Conservation (phyloP, 2,888 invertebrate genomes). For the Stenolophus ochropezus region DNA sequence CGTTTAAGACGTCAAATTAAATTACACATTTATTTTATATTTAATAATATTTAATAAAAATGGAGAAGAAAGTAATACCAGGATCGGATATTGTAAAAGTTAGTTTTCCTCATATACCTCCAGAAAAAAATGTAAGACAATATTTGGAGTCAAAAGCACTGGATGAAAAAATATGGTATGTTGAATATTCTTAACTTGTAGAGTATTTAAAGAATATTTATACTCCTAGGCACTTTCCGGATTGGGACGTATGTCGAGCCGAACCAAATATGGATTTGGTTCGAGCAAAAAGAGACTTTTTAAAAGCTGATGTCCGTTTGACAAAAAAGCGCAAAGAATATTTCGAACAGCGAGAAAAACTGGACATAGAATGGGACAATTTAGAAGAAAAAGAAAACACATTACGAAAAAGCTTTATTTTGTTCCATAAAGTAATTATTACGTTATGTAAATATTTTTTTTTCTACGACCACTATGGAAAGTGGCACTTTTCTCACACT, state of each 20-base stretch:
- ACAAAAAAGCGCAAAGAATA: slow-evolving; percentile 73
- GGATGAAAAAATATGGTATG: slow-evolving; percentile 69
- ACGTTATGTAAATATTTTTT: too few relatives aligned
- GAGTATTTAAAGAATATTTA: not conserved
- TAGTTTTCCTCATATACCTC: slow-evolving; percentile 74
- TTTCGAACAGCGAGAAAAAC: slow-evolving; percentile 70
- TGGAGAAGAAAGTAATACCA: not conserved
- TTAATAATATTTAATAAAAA: slow-evolving; percentile 4
- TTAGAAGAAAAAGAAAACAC: slow-evolving; percentile 75
- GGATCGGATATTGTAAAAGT: slow-evolving; percentile 58
- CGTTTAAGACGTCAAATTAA: slow-evolving; percentile 5
- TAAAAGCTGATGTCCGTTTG: slow-evolving; percentile 74
- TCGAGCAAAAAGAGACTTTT: slow-evolving; percentile 75
- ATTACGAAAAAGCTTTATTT: slow-evolving; percentile 77
- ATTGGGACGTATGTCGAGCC: slow-evolving; percentile 78
- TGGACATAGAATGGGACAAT: slow-evolving; percentile 77
- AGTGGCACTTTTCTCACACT: too few relatives aligned
- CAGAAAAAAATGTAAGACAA: slow-evolving; percentile 75
- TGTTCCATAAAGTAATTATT: slow-evolving; percentile 76
- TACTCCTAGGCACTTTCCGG: slow-evolving; percentile 79
- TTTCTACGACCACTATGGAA: too few relatives aligned
- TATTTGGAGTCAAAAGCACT: slow-evolving; percentile 76
- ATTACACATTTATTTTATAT: not conserved
- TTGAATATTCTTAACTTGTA: not conserved
- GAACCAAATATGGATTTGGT: slow-evolving; percentile 77